A percentile compares a stretch with the other conserved stretches of the same genome.
Conservation (phyloP, 92 coral and sea anemone genomes). For the Umimayanthus kanabou region DNA sequence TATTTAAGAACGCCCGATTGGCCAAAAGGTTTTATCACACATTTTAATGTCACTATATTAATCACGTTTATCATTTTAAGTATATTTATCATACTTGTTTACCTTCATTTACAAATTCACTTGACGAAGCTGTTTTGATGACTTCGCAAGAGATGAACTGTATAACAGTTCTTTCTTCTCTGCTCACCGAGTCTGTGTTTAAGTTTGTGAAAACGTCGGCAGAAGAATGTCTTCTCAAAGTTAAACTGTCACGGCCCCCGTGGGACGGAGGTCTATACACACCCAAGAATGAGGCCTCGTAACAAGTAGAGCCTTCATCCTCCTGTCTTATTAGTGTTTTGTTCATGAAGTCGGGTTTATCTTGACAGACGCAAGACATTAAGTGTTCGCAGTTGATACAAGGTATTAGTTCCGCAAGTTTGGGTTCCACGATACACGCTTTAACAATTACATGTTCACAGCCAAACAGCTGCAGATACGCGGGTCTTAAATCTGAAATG, state of each 20-base stretch:
- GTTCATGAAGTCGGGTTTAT: not conserved
- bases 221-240: not conserved
- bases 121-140: slow-evolving; percentile 4
- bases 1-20: not conserved
- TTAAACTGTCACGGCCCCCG: not conserved
- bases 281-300: not conserved
- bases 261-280: not conserved
- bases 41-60: too few species aligned
- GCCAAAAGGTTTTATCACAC: not conserved
- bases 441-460: slow-evolving; percentile 19
- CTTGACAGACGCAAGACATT: slow-evolving; percentile 3
- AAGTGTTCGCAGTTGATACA: slow-evolving; percentile 23
- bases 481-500: slow-evolving; percentile 26
- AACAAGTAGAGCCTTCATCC: not conserved
- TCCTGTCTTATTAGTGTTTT: not conserved
- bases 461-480: not conserved
- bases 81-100: not conserved
- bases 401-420: slow-evolving; percentile 8
- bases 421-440: slow-evolving; percentile 15
- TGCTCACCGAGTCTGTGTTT: not conserved
- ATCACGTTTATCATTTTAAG: not conserved
- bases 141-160: not conserved
- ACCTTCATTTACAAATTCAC: not conserved
- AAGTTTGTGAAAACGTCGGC: not conserved
- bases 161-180: not conserved